These are phyloP conservation scores for Gisinianus flammeolus DNA, from an alignment of 2,888 invertebrate genomes.

Conservation along the genomic window DNA sequence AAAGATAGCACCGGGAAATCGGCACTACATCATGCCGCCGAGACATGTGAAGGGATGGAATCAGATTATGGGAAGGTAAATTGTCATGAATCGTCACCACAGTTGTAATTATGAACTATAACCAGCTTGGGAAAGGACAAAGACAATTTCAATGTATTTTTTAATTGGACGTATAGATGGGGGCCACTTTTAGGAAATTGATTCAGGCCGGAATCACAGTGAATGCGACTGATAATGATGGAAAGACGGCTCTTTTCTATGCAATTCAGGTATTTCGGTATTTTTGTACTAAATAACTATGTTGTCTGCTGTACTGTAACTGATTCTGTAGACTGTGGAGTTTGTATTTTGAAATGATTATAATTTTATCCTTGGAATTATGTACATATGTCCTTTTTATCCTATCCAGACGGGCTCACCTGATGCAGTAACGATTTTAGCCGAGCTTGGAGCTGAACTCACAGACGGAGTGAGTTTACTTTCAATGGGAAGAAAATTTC, in stretches of 20 bases:
- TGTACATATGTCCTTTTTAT: too few species aligned
- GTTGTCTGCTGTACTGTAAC: neutral
- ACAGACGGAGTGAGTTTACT: slow-evolving; percentile 57
- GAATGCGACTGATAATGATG: slow-evolving; percentile 58
- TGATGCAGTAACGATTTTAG: slow-evolving; percentile 56
- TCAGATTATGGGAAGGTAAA: slow-evolving; percentile 54
- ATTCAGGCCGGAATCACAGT: slow-evolving; percentile 56
- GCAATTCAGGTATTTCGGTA: slow-evolving; percentile 51
- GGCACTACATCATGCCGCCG: slow-evolving; percentile 57
- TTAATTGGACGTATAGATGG: slow-evolving; percentile 42
- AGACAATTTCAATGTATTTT: too few species aligned
- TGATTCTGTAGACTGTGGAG: neutral
- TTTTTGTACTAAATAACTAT: neutral
- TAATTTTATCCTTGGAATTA: too few species aligned
- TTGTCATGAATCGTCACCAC: too few species aligned
- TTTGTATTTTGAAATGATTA: too few species aligned
- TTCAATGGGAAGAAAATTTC: slow-evolving; percentile 57
- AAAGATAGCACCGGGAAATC: slow-evolving; percentile 46
- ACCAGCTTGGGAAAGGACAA: too few species aligned
- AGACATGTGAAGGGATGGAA: slow-evolving; percentile 58
- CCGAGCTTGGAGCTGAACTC: slow-evolving; percentile 58
- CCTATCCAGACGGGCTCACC: slow-evolving; percentile 59
- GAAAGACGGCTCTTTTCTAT: slow-evolving; percentile 58
- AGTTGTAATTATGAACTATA: too few species aligned
- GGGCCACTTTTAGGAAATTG: slow-evolving; percentile 56